These are phyloP conservation scores for Drosophila yakuba DNA, from an alignment of 1,140 invertebrate genomes.

Conservation along the genomic window DNA sequence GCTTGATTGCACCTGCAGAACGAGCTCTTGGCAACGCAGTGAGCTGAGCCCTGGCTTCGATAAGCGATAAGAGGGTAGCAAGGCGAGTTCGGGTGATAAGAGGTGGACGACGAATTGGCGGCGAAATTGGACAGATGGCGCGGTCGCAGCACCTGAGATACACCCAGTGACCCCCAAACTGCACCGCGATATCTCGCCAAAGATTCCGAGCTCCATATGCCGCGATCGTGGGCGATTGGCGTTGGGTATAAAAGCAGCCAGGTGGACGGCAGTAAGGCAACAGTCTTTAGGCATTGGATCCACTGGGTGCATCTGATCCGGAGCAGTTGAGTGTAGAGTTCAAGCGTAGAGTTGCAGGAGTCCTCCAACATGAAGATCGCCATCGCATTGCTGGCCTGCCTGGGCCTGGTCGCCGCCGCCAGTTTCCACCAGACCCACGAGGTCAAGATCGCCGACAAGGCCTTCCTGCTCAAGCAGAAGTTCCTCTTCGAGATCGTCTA, in stretches of 20 bases:
- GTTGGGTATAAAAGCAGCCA: slow-evolving; percentile 48
- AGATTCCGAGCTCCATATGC: background rate
- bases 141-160: slow-evolving; percentile 24
- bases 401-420: slow-evolving; percentile 63
- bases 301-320: slow-evolving; percentile 59
- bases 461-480: slow-evolving; percentile 58
- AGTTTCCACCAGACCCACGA: slow-evolving; percentile 57
- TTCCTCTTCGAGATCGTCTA: slow-evolving; percentile 68
- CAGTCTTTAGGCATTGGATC: slow-evolving; percentile 80
- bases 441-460: slow-evolving; percentile 61
- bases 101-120: background rate
- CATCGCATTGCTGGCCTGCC: slow-evolving; percentile 64
- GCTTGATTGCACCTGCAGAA: slow-evolving; percentile 24
- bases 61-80: background rate
- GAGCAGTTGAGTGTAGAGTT: slow-evolving; percentile 54
- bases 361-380: slow-evolving; percentile 68
- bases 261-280: slow-evolving; percentile 29
- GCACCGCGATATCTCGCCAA: slow-evolving; percentile 2
- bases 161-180: slow-evolving; percentile 7
- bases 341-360: slow-evolving; percentile 20
- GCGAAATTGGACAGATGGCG: slow-evolving; percentile 22
- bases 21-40: slow-evolving; percentile 30
- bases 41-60: background rate
- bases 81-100: slow-evolving; percentile 27
- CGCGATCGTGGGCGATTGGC: background rate